Conservation (phyloP, 2,888 invertebrate species). For the Chaitophorus viminalis region DNA sequence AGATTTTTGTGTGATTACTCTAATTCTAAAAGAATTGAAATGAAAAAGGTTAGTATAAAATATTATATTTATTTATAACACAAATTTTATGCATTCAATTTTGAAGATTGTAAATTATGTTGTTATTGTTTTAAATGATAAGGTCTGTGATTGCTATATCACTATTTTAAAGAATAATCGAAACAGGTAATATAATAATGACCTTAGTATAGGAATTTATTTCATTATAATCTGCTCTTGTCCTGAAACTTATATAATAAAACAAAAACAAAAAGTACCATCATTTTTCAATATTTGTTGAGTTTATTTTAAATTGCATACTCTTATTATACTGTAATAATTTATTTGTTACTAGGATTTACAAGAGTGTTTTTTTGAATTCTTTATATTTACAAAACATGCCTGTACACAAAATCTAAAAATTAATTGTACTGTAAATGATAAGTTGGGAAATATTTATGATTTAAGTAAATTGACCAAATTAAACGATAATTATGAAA, state of each 20-base stretch:
- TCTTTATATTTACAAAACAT: slow-evolving; percentile 27
- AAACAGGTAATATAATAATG: not conserved
- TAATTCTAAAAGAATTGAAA: slow-evolving; percentile 16
- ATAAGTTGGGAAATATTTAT: slow-evolving; percentile 42
- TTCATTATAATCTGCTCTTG: too few species aligned
- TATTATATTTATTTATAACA: not conserved
- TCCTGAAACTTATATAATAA: too few species aligned
- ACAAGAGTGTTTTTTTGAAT: slow-evolving; percentile 24
- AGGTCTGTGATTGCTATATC: not conserved
- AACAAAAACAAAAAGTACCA: not conserved
- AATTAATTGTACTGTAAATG: slow-evolving; percentile 28
- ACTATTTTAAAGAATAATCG: not conserved
- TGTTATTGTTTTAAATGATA: not conserved
- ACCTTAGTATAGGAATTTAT: too few species aligned
- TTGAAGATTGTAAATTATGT: not conserved
- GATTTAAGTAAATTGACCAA: slow-evolving; percentile 36
- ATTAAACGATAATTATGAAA: slow-evolving; percentile 39
- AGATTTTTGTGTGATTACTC: slow-evolving; percentile 43
- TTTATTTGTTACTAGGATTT: slow-evolving; percentile 24
- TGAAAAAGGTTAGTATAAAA: slow-evolving; percentile 11
- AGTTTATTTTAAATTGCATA: not conserved
- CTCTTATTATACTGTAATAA: not conserved
- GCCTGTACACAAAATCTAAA: slow-evolving; percentile 11
- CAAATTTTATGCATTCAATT: not conserved
- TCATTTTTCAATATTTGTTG: not conserved